phyloP scores from a whole-genome alignment of 2,113 vertebrate species.

The Festucalex cinctus region DNA sequence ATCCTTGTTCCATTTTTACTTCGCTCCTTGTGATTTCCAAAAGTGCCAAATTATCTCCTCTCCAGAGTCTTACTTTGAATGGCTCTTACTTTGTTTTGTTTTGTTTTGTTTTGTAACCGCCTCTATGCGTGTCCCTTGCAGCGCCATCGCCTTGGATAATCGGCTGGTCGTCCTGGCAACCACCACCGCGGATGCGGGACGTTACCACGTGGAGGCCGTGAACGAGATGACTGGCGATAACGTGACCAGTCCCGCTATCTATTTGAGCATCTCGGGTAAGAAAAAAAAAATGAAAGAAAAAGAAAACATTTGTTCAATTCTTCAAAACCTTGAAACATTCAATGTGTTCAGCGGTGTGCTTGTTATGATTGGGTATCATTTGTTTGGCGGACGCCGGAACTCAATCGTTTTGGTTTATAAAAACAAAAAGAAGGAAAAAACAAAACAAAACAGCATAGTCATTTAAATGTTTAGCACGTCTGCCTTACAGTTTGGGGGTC shows the following conservation, averaged over 20 bases:
- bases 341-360: background rate
- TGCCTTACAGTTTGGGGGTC: too few species aligned
- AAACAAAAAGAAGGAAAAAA: too few species aligned
- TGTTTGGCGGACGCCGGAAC: too few species aligned
- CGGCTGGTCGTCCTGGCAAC: conserved; percentile 86
- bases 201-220: conserved; percentile 84
- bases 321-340: background rate
- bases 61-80: conserved; percentile 30
- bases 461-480: too few species aligned
- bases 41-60: conserved; percentile 36
- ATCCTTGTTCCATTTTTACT: conserved; percentile 38
- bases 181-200: conserved; percentile 67
- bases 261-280: conserved; percentile 80
- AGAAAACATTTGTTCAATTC: background rate
- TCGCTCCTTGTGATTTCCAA: conserved; percentile 35
- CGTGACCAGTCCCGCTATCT: conserved; percentile 78
- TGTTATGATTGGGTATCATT: background rate
- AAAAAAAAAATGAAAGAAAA: background rate
- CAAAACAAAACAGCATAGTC: too few species aligned
- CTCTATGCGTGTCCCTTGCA: conserved; percentile 50
- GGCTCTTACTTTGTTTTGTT: background rate
- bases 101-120: conserved; percentile 17
- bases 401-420: too few species aligned
- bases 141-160: conserved; percentile 85
- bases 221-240: conserved; percentile 88